These are phyloP conservation scores for Bombyx mori DNA, from an alignment of 1,140 invertebrate genomes.

Conservation along the genomic window ASM3026992v2 NC_085124.1:6473501-6474000, in stretches of 20 bases:
- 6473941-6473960: constrained; percentile 56
- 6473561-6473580: constrained; percentile 16
- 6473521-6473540: too few species aligned
- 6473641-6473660: constrained; percentile 49
- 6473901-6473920: constrained; percentile 34
- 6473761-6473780: constrained; percentile 70
- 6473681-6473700: constrained; percentile 63
- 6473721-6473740: constrained; percentile 70
- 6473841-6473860: constrained; percentile 31
- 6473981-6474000: constrained; percentile 65
- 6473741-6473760: constrained; percentile 66
- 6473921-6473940: constrained; percentile 29
- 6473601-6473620: constrained; percentile 65
- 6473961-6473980: constrained; percentile 67
- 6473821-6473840: constrained; percentile 37
- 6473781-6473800: constrained; percentile 71
- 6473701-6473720: constrained; percentile 66
- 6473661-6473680: constrained; percentile 69
- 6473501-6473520: too few species aligned
- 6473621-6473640: constrained; percentile 63
- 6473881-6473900: constrained; percentile 53
- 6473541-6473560: too few species aligned
- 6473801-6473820: constrained; percentile 37
- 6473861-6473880: constrained; percentile 57
- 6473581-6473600: constrained; percentile 63